Evolutionary conservation across 2,113 vertebrate genomes (phyloP), one percentile per base, ranked within the genome.

Genomic region (Podiceps cristatus): DNA sequence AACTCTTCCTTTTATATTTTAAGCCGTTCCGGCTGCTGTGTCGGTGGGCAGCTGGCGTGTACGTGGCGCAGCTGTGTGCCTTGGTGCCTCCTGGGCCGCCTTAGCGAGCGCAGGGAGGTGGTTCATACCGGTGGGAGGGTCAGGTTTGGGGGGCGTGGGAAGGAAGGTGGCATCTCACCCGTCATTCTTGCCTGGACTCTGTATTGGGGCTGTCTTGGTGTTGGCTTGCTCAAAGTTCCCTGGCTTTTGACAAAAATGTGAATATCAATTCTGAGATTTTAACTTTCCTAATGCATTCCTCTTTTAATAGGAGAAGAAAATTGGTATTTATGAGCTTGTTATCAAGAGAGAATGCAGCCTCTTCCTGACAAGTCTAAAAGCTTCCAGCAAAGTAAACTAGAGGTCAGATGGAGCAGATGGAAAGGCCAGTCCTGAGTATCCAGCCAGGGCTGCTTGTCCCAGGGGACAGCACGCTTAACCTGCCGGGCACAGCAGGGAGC

Each of bases 31-130:
- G 7, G 69, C 28, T 56, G 55, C 42, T 44, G 37, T 6, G 4
- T 5, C 0, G 3, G 14, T 9, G 1, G 1, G n/a, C 15, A 28
- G 31, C 31, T 6, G 18, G 63, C 45, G 20, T n/a, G 23, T 13
- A 2, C 6, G 27, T 0, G 10, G 29, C 1, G 0, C 8, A 7
- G 66, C 23, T 2, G 0, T 8, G 14, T n/a, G 3, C 31, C n/a
- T 11, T 27, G 44, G 27, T 37, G 58, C 35, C 50, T 59, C 37
- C 40, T 22, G 5, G 55, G 47, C 31, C 0, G 12, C 31, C 18
- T 5, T 29, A 45, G 64, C 3, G 5, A 27, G 75, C 9, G 2
- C 20, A 5, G 17, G 81, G 72, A 31, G 50, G 25, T 50, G 92
- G 53, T 50, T 72, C 18, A 1, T 35, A 1, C 27, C 0, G 1